Evolutionary conservation across 2,113 vertebrate species (phyloP), one percentile per base, ranked within the genome.

Genomic region (Pseudopipra pipra): DNA sequence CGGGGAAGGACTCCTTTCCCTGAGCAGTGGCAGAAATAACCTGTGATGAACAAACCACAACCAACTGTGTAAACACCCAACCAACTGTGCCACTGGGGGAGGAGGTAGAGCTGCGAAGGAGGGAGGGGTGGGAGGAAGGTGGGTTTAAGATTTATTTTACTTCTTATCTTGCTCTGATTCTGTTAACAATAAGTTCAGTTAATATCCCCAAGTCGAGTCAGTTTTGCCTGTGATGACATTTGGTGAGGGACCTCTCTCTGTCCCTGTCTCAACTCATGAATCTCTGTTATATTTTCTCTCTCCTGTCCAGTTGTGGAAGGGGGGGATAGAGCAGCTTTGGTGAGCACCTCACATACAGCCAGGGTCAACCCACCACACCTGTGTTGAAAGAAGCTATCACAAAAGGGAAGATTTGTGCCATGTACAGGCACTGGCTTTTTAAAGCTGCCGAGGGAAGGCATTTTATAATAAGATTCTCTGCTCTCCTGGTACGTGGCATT

Each of bases 21-120:
- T 16, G 31, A 52, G 27, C 27, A 33, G 25, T 0, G 0, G 24
- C 11, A 43, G 21, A 12, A 66, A 12, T 2, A 30, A 23, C 4
- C 2, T 27, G 27, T 33, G 22, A 66, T 28, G 27, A 73, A 28
- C 23, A 19, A 14, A 44, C 6, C 39, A 41, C 39, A 13, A 41
- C 39, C 39, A 39, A 39, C 39, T 39, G 39, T 9, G 23, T 20
- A 24, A 31, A 30, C n/a, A 21, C 37, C 15, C 61, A 3, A 9
- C 16, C 28, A 54, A 24, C 28, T 67, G 2, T 39, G 19, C 52
- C 66, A 8, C 37, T 14, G 15, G 3, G 19, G 44, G 39, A 25
- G 15, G 37, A 46, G 22, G 7, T 4, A 89, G 33, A 61, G 37
- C 30, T 59, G 52, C 17, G 68, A 52, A 74, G 33, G 12, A 24